Evolutionary conservation across 2,888 invertebrate genomes (phyloP).

Genomic region (Anoncus sp.): DNA sequence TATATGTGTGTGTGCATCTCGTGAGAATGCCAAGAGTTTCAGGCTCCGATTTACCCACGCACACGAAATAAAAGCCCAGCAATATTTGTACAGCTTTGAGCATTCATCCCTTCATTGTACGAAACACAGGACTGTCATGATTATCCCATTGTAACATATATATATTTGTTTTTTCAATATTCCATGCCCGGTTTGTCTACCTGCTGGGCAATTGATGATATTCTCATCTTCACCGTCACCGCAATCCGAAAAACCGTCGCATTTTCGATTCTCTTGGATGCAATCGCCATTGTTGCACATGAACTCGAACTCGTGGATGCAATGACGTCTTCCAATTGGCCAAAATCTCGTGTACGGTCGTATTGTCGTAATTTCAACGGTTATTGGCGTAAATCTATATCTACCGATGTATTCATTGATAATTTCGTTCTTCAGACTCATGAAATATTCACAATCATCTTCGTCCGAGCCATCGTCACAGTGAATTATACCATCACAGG

Average conservation of each 20-base stretch:
- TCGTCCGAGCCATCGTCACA: conserved; percentile 85
- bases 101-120: conserved; percentile 49
- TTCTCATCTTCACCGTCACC: conserved; percentile 86
- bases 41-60: background rate
- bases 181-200: conserved; percentile 64
- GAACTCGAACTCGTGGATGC: conserved; percentile 54
- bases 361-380: too few species aligned
- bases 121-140: conserved; percentile 43
- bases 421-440: conserved; percentile 43
- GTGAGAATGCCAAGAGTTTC: background rate
- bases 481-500: conserved; percentile 82
- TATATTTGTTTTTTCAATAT: conserved; percentile 15
- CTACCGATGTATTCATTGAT: conserved; percentile 10
- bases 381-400: background rate
- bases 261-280: conserved; percentile 83
- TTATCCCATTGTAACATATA: conserved; percentile 39
- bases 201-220: conserved; percentile 65
- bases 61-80: conserved; percentile 41
- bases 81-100: conserved; percentile 48
- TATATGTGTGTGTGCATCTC: too few species aligned
- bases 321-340: conserved; percentile 15
- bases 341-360: background rate
- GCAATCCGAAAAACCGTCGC: conserved; percentile 86
- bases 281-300: conserved; percentile 85
- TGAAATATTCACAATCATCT: conserved; percentile 82